Percentiles rank a stretch among this genome's conserved stretches.
These are phyloP conservation scores for Calliopsis andreniformis DNA, from an alignment of 1,140 invertebrate genomes.

Conservation along the genomic window DNA sequence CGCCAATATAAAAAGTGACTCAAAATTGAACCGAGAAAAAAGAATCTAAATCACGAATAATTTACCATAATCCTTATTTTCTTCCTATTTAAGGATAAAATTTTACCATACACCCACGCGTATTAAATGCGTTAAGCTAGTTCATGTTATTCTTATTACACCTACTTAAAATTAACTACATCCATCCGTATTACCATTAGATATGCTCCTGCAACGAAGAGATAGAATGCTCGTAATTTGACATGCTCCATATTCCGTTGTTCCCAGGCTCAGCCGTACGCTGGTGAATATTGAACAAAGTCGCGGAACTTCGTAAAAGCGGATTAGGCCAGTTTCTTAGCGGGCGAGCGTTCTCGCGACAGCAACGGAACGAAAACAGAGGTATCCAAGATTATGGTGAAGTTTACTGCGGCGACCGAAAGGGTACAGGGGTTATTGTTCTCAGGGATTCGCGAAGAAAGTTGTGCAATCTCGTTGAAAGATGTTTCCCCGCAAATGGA, in stretches of 20 bases:
- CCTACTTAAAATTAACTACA: too few relatives aligned
- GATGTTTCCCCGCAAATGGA: slow-evolving; percentile 10
- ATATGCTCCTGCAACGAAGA: not conserved
- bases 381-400: slow-evolving; percentile 15
- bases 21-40: too few relatives aligned
- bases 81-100: too few relatives aligned
- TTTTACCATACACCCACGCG: too few relatives aligned
- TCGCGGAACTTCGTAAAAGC: slow-evolving; percentile 11
- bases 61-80: too few relatives aligned
- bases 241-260: not conserved
- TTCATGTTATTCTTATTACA: too few relatives aligned
- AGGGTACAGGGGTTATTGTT: slow-evolving; percentile 3
- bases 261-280: not conserved
- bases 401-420: slow-evolving; percentile 20
- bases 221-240: slow-evolving; percentile 4
- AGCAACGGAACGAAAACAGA: slow-evolving; percentile 36
- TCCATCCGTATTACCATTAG: not conserved
- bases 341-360: not conserved
- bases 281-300: slow-evolving; percentile 34
- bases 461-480: slow-evolving; percentile 13
- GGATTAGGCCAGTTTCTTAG: slow-evolving; percentile 31
- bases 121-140: too few relatives aligned
- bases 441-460: slow-evolving; percentile 22
- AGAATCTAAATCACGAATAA: too few relatives aligned
- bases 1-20: too few relatives aligned